Conservation (phyloP, 2,113 vertebrate genomes). For the Zootoca vivipara region DNA sequence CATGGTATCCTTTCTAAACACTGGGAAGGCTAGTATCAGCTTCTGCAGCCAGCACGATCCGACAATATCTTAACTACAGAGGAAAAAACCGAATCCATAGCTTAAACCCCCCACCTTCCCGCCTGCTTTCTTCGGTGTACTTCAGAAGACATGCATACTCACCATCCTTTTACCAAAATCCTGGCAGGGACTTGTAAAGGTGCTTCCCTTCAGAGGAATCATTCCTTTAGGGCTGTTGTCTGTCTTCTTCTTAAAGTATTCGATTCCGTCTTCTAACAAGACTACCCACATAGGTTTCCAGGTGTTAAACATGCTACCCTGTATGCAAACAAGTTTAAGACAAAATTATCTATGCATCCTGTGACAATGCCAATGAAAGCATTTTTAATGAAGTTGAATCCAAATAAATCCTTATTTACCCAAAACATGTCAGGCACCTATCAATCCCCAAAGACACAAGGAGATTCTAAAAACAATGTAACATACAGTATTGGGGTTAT, state of each 20-base stretch:
- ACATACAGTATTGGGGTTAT: background rate
- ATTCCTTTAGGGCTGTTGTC: conserved; percentile 93
- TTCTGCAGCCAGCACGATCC: background rate
- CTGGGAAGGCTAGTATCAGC: background rate
- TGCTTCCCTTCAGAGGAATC: conserved; percentile 90
- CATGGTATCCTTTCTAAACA: background rate
- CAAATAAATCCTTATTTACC: background rate
- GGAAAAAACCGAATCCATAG: background rate
- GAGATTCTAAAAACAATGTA: background rate
- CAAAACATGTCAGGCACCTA: background rate
- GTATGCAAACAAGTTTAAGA: conserved; percentile 8
- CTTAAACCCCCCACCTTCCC: background rate
- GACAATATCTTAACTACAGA: background rate
- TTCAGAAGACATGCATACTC: conserved; percentile 40
- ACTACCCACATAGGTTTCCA: conserved; percentile 96
- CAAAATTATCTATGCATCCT: background rate
- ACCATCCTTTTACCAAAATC: conserved; percentile 92
- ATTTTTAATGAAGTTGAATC: background rate
- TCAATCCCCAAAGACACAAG: background rate
- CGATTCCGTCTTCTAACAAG: conserved; percentile 90
- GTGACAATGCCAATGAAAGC: background rate
- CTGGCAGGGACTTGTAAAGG: conserved; percentile 86
- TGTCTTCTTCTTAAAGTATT: conserved; percentile 93
- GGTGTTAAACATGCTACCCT: conserved; percentile 92
- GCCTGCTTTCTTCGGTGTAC: background rate